Conservation (phyloP, 2,113 vertebrate genomes). For the Nesogale talazaci region DNA sequence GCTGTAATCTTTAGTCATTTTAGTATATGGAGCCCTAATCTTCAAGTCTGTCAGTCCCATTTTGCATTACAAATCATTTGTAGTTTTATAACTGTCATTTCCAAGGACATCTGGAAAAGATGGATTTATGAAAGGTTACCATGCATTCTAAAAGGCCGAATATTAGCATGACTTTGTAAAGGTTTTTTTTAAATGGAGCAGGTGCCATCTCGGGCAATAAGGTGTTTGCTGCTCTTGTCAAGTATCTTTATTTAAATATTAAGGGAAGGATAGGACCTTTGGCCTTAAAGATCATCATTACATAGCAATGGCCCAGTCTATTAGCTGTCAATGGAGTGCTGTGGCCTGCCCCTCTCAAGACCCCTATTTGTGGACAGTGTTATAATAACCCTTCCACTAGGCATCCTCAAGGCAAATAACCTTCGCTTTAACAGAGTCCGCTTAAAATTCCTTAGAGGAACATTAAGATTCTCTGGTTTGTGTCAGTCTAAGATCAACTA, state of each 20-base stretch:
- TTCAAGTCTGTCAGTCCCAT: constrained; percentile 89
- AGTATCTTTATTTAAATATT: constrained; percentile 93
- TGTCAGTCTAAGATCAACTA: constrained; percentile 91
- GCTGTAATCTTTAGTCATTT: constrained; percentile 85
- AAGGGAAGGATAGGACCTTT: constrained; percentile 89
- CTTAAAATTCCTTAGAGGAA: constrained; percentile 94
- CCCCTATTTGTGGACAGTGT: constrained; percentile 91
- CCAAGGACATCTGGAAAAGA: constrained; percentile 94
- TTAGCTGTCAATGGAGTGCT: constrained; percentile 89
- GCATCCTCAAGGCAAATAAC: constrained; percentile 92
- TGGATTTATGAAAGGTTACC: constrained; percentile 96
- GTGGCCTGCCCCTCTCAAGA: constrained; percentile 87
- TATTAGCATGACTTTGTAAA: constrained; percentile 96
- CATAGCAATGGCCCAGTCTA: constrained; percentile 88
- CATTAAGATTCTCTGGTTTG: constrained; percentile 91
- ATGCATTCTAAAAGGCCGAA: constrained; percentile 86
- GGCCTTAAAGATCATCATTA: constrained; percentile 89
- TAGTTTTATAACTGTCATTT: constrained; percentile 91
- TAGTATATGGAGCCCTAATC: constrained; percentile 84
- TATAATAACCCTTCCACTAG: constrained; percentile 93
- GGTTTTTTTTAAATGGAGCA: constrained; percentile 92
- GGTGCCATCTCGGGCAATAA: constrained; percentile 87
- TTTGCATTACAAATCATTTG: constrained; percentile 97
- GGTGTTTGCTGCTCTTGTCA: constrained; percentile 90
- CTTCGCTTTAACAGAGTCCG: constrained; percentile 94